Evolutionary conservation across 2,888 invertebrate genomes (phyloP).

Genomic region (Phyllotreta cruciferae): DNA sequence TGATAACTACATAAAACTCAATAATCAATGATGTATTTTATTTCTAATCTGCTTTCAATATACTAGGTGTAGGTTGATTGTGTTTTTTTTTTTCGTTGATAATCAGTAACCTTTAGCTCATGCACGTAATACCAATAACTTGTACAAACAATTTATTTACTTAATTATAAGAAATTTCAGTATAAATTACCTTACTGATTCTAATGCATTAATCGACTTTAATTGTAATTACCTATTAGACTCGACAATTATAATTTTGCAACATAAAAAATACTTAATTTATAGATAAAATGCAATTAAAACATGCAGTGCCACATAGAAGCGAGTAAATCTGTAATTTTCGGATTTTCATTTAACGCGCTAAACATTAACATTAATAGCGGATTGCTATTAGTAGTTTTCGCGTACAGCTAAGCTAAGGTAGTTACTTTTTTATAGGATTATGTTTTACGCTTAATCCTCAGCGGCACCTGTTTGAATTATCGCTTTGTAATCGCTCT

Average conservation of each 20-base stretch:
- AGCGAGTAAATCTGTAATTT: too few relatives aligned
- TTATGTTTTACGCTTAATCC: not conserved
- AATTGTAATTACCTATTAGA: not conserved
- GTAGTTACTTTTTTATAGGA: not conserved
- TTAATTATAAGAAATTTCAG: not conserved
- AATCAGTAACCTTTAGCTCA: too few relatives aligned
- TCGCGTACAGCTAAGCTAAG: not conserved
- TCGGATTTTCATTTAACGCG: too few relatives aligned
- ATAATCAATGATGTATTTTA: too few relatives aligned
- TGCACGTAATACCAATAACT: too few relatives aligned
- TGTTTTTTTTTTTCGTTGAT: too few relatives aligned
- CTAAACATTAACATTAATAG: too few relatives aligned
- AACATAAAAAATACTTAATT: slow-evolving; percentile 4
- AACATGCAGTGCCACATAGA: too few relatives aligned
- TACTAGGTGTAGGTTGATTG: too few relatives aligned
- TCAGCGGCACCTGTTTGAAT: not conserved
- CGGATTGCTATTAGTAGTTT: too few relatives aligned
- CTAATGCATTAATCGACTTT: not conserved
- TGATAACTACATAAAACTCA: too few relatives aligned
- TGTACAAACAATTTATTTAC: not conserved
- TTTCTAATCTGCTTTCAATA: too few relatives aligned
- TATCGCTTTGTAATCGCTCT: not conserved
- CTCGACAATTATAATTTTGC: not conserved
- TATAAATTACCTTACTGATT: slow-evolving; percentile 1
- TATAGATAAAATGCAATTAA: slow-evolving; percentile 3